These are phyloP conservation scores for Cinclus mexicanus DNA, from an alignment of 2,113 vertebrate genomes.

Conservation along the genomic window DNA sequence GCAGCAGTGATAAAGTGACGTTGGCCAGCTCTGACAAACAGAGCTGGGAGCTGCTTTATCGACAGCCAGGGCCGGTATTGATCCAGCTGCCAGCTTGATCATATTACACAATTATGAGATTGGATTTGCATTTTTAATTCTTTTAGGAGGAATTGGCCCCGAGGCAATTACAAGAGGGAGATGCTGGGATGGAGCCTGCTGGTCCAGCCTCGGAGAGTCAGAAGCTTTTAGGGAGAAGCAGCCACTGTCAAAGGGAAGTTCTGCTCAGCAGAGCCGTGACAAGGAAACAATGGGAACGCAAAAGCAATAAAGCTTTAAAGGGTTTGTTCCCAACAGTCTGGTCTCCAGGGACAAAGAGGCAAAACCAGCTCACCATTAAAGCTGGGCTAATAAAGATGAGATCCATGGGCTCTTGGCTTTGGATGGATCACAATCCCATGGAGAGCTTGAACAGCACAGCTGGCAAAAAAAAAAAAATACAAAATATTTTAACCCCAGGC, in stretches of 20 bases:
- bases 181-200: constrained; percentile 73
- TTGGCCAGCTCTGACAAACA: constrained; percentile 76
- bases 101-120: constrained; percentile 85
- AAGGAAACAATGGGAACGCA: constrained; percentile 41
- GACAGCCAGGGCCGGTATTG: constrained; percentile 78
- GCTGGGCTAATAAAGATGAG: background rate
- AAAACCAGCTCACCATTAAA: background rate
- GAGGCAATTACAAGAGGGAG: constrained; percentile 70
- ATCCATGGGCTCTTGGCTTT: background rate
- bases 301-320: constrained; percentile 10
- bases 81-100: constrained; percentile 83
- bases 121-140: constrained; percentile 94
- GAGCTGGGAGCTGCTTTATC: constrained; percentile 65
- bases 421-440: background rate
- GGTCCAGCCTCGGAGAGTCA: constrained; percentile 18
- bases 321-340: background rate
- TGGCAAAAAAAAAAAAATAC: too few species aligned
- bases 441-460: background rate
- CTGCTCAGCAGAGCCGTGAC: constrained; percentile 1
- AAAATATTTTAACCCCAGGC: background rate
- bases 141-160: constrained; percentile 79
- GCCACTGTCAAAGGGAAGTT: constrained; percentile 58
- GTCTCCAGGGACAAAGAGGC: background rate
- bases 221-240: constrained; percentile 72
- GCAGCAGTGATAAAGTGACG: constrained; percentile 86